phyloP scores from a whole-genome alignment of 2,888 invertebrate species.

The Idaea dimidiata region DNA sequence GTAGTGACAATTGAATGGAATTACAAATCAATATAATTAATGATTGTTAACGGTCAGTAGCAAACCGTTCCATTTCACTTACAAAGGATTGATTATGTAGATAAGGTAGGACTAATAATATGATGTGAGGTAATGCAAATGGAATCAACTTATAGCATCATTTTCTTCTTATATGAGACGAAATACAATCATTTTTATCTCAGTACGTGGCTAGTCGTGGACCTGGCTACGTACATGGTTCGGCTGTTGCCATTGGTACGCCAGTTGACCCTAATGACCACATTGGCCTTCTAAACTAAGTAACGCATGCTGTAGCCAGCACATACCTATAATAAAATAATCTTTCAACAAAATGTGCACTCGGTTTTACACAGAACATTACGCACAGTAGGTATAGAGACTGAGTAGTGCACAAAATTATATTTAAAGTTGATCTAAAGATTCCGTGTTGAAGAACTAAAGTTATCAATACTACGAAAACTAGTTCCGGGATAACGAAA shows the following conservation, averaged over 20 bases:
- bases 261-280: conserved; percentile 70
- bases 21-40: background rate
- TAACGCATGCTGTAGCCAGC: conserved; percentile 20
- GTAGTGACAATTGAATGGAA: background rate
- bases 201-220: background rate
- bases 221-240: background rate
- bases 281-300: conserved; percentile 51
- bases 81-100: background rate
- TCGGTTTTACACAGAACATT: background rate
- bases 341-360: background rate
- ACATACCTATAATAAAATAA: background rate
- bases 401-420: background rate
- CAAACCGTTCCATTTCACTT: background rate
- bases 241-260: conserved; percentile 31
- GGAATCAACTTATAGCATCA: background rate
- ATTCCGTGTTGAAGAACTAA: background rate
- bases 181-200: background rate
- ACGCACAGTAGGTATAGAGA: background rate
- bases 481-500: background rate
- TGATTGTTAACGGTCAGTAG: background rate
- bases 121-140: background rate
- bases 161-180: background rate
- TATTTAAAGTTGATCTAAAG: background rate
- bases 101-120: background rate
- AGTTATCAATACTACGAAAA: background rate